Base-by-base conservation (phyloP, 1,140 invertebrate genomes). In the Papilio helenus region DNA sequence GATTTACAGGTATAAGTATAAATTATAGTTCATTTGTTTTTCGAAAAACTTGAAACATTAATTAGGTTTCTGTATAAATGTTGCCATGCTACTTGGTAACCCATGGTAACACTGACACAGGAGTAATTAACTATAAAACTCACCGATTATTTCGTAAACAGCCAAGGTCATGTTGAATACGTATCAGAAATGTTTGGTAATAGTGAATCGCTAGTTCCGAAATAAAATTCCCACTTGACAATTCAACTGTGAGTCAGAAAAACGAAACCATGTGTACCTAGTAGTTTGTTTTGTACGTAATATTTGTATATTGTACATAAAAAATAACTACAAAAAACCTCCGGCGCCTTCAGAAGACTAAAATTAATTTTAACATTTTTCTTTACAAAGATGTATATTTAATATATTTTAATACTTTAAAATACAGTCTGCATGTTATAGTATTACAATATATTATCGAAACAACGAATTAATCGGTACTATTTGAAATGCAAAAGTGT, bases 401-500 rank as follows among this genome's bases (percentile, higher is more conserved):
- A 3, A 34, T 34, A n/a, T n/a, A n/a, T 34, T 34, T 55, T 55
- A 55, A n/a, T 0, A 46, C 44, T 16, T 46, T 46, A 46, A 14
- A 0, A 1, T 55, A 26, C 3, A 23, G 26, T 61, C 23, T 29
- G 58, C 58, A 61, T 14, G 20, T 29, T 5, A 61, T 26, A 61
- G 58, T 61, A 39, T 58, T 23, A 29, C 14, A 61, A 61, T 61
- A 16, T 61, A 61, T 61, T 61, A 61, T 14, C 58, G 61, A 29
- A 29, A 68, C 23, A 68, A 29, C 61, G 61, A 68, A 68, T 68
- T 68, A 68, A 68, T 68, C 61, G 26, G 61, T 68, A 26, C 61
- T 68, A 68, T 68, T 68, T 29, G 74, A 76, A 76, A 58, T 55
- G 29, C 58, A 89, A 88, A 91, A 92, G 86, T 91, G 87, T 84